A percentile compares a stretch with the other conserved stretches of the same genome.
Conservation (phyloP, 2,113 vertebrate species). For the Rhinogobius similis region DNA sequence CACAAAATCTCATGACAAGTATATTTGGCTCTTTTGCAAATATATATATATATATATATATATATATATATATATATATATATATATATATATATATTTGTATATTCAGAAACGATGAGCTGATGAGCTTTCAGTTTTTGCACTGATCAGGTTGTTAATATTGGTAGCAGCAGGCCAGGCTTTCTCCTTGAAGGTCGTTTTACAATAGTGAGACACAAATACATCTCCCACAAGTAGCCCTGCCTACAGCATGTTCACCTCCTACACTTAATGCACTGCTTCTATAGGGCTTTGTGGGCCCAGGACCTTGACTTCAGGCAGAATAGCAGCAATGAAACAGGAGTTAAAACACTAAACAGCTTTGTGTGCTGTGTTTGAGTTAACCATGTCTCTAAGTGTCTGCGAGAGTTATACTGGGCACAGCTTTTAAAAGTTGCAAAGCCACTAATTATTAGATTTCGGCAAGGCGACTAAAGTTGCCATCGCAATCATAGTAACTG, state of each 20-base stretch:
- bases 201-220: conserved; percentile 57
- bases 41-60: neutral
- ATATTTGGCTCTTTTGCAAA: conserved; percentile 2
- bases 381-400: conserved; percentile 26
- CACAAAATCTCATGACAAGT: conserved; percentile 17
- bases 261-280: conserved; percentile 33
- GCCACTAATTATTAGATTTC: neutral
- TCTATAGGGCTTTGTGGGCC: conserved; percentile 32
- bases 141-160: conserved; percentile 44
- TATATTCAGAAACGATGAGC: neutral
- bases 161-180: conserved; percentile 25
- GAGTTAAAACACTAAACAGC: conserved; percentile 47
- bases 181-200: conserved; percentile 59
- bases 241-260: conserved; percentile 9
- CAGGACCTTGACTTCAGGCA: conserved; percentile 54
- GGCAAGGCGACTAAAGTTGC: neutral
- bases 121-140: neutral
- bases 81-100: neutral
- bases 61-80: neutral
- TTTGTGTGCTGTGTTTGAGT: conserved; percentile 17
- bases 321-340: conserved; percentile 36
- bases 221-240: conserved; percentile 23
- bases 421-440: neutral
- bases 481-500: neutral
- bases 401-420: conserved; percentile 6